Evolutionary conservation across 2,888 invertebrate species (phyloP), one percentile per base, ranked within the genome.

Genomic region (Lasius platythorax): DNA sequence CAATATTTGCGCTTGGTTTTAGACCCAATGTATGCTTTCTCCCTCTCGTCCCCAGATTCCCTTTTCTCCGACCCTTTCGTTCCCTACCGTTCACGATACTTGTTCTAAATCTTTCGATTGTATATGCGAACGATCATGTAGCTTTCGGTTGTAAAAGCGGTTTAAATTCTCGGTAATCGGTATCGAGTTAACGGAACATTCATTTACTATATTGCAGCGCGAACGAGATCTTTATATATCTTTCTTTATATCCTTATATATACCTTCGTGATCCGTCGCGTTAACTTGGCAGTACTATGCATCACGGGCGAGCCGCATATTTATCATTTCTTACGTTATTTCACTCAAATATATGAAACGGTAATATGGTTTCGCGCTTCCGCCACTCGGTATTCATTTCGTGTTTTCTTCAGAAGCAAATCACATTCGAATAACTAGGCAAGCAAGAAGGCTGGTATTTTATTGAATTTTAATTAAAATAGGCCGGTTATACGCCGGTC

Each of bases 1-100:
- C 94, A 94, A 94, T 94, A 93, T 92, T 92, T 91, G 91, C 90
- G 88, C 91, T 91, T 81, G 90, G 88, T 81, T 91, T 91, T 88
- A 91, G 87, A 84, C 90, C 90, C 70, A n/a, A 53, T 87, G 87
- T 88, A 86, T 8, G 11, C 18, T 33, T 40, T 11, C 18, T 28
- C 40, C 87, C 79, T 73, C 82, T 82, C 84, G 68, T 78, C 56
- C 79, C 83, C 67, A 67, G 18, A 67, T 28, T n/a, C 43, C 30
- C 23, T 4, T 30, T 43, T 12, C 46, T 15, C 23, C 78, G 2
- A 18, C 18, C 28, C 46, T 40, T 56, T 78, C 37, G 23, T 82
- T 56, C 68, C 23, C 76, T 40, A 64, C 30, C 82, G 78, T 70
- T 81, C 83, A 58, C 82, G 84, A 78, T 87, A 86, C 82, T 83